Evolutionary conservation across 92 coral and sea anemone species (phyloP), one percentile per base, ranked within the genome.

Genomic region (Virgularia gustaviana): DNA sequence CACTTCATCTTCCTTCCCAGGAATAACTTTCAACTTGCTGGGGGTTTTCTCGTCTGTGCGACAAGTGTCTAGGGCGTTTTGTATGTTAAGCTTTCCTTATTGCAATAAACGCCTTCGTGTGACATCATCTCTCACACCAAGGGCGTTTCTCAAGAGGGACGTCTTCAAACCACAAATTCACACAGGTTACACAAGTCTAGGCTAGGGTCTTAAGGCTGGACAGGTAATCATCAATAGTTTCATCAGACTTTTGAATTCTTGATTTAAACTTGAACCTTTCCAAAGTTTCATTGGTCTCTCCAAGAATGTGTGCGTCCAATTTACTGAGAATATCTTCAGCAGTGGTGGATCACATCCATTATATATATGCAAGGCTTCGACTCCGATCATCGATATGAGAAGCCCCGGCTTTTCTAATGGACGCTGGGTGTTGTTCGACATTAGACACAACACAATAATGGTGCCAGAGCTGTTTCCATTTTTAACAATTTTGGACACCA

Each of bases 401-500:
- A 62, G 25, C 19, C n/a, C n/a, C n/a, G n/a, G 70, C 37, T 22
- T 62, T 62, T 32, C 25, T 29, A 62, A 62, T 36, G 37, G 22
- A 29, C 10, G 47, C 11, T 34, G 70, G 18, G 10, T 30, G 44
- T 47, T 23, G 18, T 42, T 60, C 38, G 11, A 51, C 20, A 32
- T 34, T 34, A 34, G 49, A 62, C 70, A n/a, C n/a, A 62, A 62
- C 70, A 35, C 70, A 62, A 15, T 62, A 35, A 18, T 62, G 70
- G 18, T 62, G 37, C 70, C 70, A 62, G 22, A 62, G 70, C 42
- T 62, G 70, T 62, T 62, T 62, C 70, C 70, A 62, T 22, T 36
- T 31, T 18, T 62, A 36, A 32, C 70, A 62, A 15, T 34, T 62
- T 62, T 62, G 47, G 22, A 62, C 25, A 45, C 70, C 70, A 62